Base-by-base conservation (phyloP, 2,797 vertebrate genomes). In the Crypturellus tataupa region DNA sequence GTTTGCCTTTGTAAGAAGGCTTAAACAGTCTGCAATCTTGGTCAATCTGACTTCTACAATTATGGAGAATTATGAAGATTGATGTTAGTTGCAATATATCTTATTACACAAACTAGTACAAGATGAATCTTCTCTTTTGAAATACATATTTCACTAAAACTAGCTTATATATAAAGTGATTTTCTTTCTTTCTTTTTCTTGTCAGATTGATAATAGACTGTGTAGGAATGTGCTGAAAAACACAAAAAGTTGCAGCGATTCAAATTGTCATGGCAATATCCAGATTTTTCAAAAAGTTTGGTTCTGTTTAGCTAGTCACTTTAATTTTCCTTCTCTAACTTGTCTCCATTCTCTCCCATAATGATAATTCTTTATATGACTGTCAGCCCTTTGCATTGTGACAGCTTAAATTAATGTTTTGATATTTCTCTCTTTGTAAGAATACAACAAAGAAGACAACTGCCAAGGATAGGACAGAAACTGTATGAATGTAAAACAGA, bases 331-430 rank as follows among this genome's bases (percentile, higher is more conserved):
- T 91, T 96, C 55, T 23, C 94, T 96, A 97, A 91, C 80, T 95
- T 97, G 89, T 97, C 94, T 98, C 93, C 58, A 91, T 97, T 95
- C 85, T 97, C 96, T 97, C 89, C 83, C 90, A 91, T 95, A 96
- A 96, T 97, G 91, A 97, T 95, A 97, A 96, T 97, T 97, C 91
- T 97, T 97, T 93, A 87, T 93, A 75, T 97, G 92, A 95, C 97
- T 97, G 96, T 97, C 97, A 98, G 97, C 91, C 87, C 79, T 97
- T 96, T 94, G 80, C 96, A 97, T 97, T 97, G 94, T 97, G 98
- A 97, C 96, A 97, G 86, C 89, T 94, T 96, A 97, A 98, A 97
- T 97, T 97, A 97, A 94, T 97, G 97, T 97, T 98, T 98, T 97
- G 97, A 97, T 97, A 97, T 93, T 96, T 96, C 72, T 95, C 49